A percentile compares a stretch with the other conserved stretches of the same genome.
These are phyloP conservation scores for Danaus plexippus DNA, from an alignment of 1,140 invertebrate species.

Conservation along the genomic window DNA sequence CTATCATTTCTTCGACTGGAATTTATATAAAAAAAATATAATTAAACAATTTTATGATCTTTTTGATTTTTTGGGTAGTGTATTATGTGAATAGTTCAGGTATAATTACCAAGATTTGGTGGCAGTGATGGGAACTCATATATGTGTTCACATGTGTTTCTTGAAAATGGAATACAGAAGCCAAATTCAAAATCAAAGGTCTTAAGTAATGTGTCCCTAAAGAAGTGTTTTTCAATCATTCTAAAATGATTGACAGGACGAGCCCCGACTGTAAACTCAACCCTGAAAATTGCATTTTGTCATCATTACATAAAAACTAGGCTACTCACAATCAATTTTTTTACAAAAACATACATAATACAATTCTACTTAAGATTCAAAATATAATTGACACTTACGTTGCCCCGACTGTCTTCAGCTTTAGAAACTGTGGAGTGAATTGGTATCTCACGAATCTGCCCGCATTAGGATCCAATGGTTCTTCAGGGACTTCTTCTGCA, in stretches of 20 bases:
- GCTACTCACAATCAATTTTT: neutral
- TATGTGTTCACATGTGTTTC: conserved; percentile 98
- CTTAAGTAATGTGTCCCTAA: conserved; percentile 93
- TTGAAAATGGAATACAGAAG: conserved; percentile 97
- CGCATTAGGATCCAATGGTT: conserved; percentile 86
- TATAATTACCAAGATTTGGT: conserved; percentile 84
- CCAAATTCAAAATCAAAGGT: conserved; percentile 99
- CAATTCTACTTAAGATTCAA: neutral
- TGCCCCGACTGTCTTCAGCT: conserved; percentile 94
- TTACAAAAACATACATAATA: neutral
- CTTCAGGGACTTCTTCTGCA: conserved; percentile 73
- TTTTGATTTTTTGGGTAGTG: neutral
- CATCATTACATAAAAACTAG: neutral
- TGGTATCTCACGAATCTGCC: conserved; percentile 97
- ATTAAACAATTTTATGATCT: neutral
- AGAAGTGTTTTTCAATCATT: conserved; percentile 99
- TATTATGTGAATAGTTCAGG: conserved; percentile 5
- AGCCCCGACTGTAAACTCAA: conserved; percentile 96
- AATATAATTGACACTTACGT: conserved; percentile 79
- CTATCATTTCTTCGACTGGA: conserved; percentile 96
- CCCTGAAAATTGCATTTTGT: conserved; percentile 73
- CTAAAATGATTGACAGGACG: conserved; percentile 95
- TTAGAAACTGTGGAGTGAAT: conserved; percentile 96
- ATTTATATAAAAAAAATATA: conserved; percentile 15
- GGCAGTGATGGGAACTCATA: conserved; percentile 96